Conservation (phyloP, 2,113 vertebrate species). For the Vombatus ursinus region DNA sequence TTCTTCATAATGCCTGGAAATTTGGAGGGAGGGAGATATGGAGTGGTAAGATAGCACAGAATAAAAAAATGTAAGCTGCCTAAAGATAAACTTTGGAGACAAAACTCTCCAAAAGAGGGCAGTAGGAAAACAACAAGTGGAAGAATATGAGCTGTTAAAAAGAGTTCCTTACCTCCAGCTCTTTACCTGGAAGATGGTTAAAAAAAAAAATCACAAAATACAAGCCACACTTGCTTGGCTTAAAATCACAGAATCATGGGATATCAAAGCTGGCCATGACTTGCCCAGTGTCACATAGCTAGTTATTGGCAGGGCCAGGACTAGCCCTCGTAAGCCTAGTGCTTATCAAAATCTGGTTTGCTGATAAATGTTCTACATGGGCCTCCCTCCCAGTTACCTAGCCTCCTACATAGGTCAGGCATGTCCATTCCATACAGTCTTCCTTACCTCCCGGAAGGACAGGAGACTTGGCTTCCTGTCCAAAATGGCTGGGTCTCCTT, state of each 20-base stretch:
- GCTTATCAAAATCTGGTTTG: not conserved
- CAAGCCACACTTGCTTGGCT: not conserved
- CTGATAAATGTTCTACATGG: not conserved
- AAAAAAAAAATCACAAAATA: too few species aligned
- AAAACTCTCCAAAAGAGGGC: not conserved
- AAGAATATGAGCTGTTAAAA: not conserved
- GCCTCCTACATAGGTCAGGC: not conserved
- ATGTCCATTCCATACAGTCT: not conserved
- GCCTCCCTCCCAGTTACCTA: not conserved
- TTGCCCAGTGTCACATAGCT: not conserved
- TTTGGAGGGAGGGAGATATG: not conserved
- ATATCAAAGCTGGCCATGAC: not conserved
- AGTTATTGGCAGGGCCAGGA: not conserved
- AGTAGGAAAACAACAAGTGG: not conserved
- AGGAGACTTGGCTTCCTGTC: not conserved
- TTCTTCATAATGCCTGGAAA: not conserved
- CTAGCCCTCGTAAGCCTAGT: not conserved
- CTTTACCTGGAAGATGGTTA: not conserved
- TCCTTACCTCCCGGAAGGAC: not conserved
- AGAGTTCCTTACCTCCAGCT: not conserved
- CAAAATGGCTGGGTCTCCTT: not conserved
- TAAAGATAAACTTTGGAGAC: not conserved
- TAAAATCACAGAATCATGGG: not conserved
- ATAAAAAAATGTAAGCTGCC: not conserved
- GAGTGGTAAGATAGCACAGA: not conserved